phyloP scores from a whole-genome alignment of 2,113 vertebrate species.

The Penelope pileata region DNA sequence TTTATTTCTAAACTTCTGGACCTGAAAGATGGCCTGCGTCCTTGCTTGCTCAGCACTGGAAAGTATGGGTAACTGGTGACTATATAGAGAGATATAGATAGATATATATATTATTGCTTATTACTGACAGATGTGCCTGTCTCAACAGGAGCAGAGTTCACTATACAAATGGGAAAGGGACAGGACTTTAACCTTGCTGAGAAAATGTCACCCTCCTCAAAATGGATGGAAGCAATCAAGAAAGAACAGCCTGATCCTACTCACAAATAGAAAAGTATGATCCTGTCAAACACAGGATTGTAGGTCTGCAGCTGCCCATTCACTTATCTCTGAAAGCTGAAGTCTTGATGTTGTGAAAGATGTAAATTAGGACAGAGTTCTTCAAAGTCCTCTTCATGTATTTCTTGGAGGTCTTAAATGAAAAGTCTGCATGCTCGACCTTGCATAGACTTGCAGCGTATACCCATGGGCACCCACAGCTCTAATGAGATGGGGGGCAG shows the following conservation, averaged over 20 bases:
- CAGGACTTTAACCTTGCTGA: not conserved
- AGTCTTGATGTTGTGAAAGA: not conserved
- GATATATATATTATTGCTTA: not conserved
- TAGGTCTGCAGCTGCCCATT: not conserved
- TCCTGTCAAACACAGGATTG: rapidly evolving
- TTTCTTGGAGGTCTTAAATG: not conserved
- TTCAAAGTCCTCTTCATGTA: not conserved
- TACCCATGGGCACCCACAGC: not conserved
- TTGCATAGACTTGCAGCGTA: not conserved
- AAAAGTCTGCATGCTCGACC: not conserved
- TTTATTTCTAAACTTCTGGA: no score
- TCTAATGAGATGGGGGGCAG: rapidly evolving
- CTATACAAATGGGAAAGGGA: not conserved
- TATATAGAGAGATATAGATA: not conserved
- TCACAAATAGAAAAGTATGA: not conserved
- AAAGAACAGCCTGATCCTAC: not conserved
- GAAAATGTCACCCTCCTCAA: not conserved
- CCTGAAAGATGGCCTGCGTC: conserved; percentile 11
- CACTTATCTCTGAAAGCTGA: not conserved
- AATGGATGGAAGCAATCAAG: not conserved
- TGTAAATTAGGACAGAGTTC: not conserved
- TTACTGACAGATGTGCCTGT: not conserved
- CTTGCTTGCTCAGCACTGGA: not conserved
- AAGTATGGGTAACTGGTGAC: not conserved
- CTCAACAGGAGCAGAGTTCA: not conserved